Percentiles rank a stretch among this genome's conserved stretches.
These are phyloP conservation scores for Stictocephala bisonia DNA, from an alignment of 2,888 invertebrate genomes.

Conservation along the genomic window DNA sequence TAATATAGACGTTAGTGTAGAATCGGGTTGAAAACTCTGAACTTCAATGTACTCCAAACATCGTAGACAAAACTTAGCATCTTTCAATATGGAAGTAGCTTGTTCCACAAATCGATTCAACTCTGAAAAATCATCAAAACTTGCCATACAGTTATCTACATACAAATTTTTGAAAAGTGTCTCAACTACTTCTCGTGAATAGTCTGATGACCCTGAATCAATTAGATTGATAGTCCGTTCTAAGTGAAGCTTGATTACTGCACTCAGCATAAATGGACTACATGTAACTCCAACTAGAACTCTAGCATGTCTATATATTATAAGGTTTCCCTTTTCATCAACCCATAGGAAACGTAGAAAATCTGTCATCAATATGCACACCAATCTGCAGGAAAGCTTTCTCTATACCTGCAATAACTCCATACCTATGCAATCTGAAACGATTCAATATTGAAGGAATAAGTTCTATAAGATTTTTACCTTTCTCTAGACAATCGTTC, in stretches of 20 bases:
- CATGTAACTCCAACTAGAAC: too few relatives aligned
- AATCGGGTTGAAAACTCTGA: not conserved
- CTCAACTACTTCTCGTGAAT: too few relatives aligned
- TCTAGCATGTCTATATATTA: too few relatives aligned
- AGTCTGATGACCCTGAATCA: too few relatives aligned
- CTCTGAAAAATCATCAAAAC: constrained; percentile 3
- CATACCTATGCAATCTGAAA: not conserved
- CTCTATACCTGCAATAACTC: constrained; percentile 49
- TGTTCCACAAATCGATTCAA: not conserved
- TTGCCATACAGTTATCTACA: constrained; percentile 28
- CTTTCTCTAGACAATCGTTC: not conserved
- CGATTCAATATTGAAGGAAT: not conserved
- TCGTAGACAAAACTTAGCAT: constrained; percentile 38
- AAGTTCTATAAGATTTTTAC: not conserved
- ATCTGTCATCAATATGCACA: constrained; percentile 54
- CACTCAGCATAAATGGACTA: too few relatives aligned
- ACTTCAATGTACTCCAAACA: constrained; percentile 35
- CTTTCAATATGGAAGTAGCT: constrained; percentile 15
- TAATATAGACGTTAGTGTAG: constrained; percentile 11
- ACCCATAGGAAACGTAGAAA: too few relatives aligned
- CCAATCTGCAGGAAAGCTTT: constrained; percentile 61
- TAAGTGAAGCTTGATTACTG: too few relatives aligned
- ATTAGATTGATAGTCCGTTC: too few relatives aligned
- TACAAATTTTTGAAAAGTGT: constrained; percentile 14
- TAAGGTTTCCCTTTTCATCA: too few relatives aligned